phyloP scores from a whole-genome alignment of 2,888 invertebrate genomes.

The Papilio gigon region DNA sequence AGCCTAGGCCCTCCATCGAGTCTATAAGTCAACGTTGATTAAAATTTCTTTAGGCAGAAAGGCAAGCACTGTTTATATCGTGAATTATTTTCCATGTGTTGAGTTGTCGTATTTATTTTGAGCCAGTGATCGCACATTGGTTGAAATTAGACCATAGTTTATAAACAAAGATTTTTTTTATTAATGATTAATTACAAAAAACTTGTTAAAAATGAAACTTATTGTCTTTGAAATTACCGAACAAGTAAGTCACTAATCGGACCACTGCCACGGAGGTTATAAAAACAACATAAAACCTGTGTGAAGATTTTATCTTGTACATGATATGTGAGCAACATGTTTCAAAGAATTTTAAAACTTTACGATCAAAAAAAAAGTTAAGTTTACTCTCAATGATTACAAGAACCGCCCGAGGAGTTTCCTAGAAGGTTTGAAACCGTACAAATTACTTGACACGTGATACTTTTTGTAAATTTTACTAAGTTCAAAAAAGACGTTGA shows the following conservation, averaged over 20 bases:
- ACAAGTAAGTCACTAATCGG: background rate
- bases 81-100: too few species aligned
- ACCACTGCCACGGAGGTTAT: background rate
- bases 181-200: too few species aligned
- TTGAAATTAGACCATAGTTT: too few species aligned
- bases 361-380: background rate
- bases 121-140: too few species aligned
- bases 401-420: background rate
- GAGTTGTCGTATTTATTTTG: too few species aligned
- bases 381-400: background rate
- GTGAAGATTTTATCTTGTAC: background rate
- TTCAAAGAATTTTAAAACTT: background rate
- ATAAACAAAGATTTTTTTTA: too few species aligned
- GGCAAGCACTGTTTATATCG: background rate
- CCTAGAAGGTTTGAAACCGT: background rate
- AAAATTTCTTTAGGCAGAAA: slow-evolving; percentile 3
- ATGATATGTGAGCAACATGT: background rate
- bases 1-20: background rate
- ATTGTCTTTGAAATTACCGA: background rate
- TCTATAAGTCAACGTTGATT: slow-evolving; percentile 26
- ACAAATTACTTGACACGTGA: background rate
- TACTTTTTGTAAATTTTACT: background rate
- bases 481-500: too few species aligned
- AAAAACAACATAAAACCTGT: background rate
- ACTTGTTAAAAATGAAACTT: too few species aligned